phyloP scores from a whole-genome alignment of 2,797 vertebrate species.

The Lycodopsis pacificus region DNA sequence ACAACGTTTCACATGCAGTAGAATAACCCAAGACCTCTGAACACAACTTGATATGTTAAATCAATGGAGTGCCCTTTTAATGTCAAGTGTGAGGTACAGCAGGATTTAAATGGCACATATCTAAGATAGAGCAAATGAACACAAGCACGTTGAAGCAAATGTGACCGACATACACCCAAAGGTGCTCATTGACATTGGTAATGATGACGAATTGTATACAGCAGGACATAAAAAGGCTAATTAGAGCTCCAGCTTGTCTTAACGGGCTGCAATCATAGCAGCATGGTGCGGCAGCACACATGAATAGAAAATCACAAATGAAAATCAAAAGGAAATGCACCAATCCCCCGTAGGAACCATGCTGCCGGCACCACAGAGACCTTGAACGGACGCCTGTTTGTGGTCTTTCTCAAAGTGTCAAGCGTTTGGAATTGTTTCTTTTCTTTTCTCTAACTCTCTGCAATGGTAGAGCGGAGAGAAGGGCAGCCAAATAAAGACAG shows the following conservation, averaged over 20 bases:
- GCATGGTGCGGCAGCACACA: slow-evolving; percentile 26
- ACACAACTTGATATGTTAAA: not conserved
- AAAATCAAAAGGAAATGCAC: slow-evolving; percentile 51
- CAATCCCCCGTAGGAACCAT: slow-evolving; percentile 35
- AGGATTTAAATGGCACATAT: not conserved
- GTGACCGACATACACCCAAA: slow-evolving; percentile 12
- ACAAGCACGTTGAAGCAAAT: slow-evolving; percentile 8
- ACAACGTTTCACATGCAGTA: not conserved
- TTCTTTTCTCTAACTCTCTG: slow-evolving; percentile 22
- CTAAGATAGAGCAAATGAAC: not conserved
- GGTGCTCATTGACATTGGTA: slow-evolving; percentile 7
- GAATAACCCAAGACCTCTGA: not conserved
- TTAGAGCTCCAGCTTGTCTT: slow-evolving; percentile 41
- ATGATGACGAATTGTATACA: slow-evolving; percentile 17
- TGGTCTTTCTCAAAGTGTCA: slow-evolving; percentile 17
- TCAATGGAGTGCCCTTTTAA: not conserved
- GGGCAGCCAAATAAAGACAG: slow-evolving; percentile 1
- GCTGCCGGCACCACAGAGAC: slow-evolving; percentile 58
- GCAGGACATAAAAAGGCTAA: slow-evolving; percentile 21
- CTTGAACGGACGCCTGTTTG: slow-evolving; percentile 27
- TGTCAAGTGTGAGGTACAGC: not conserved
- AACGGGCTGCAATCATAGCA: slow-evolving; percentile 48
- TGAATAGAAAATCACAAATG: slow-evolving; percentile 31
- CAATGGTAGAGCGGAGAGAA: not conserved
- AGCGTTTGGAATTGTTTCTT: slow-evolving; percentile 24